phyloP scores from a whole-genome alignment of 2,797 vertebrate genomes.

The Salmo trutta region DNA sequence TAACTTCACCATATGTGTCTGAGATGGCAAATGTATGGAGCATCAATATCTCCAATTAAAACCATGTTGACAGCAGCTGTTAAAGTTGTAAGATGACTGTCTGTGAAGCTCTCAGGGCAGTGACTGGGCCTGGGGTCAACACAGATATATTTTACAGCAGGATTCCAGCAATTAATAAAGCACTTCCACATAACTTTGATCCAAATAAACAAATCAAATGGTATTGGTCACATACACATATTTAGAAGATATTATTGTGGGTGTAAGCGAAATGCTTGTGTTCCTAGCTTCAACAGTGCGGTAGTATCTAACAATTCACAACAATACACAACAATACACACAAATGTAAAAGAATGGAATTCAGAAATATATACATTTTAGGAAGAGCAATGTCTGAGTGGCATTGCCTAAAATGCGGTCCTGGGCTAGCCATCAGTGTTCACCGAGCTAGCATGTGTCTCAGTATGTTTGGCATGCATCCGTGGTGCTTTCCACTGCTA shows the following conservation, averaged over 20 bases:
- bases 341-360: too few relatives aligned
- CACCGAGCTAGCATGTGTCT: slow-evolving; percentile 30
- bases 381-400: too few relatives aligned
- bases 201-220: neutral
- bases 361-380: too few relatives aligned
- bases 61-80: slow-evolving; percentile 50
- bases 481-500: slow-evolving; percentile 33
- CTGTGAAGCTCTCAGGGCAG: slow-evolving; percentile 20
- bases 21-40: slow-evolving; percentile 57
- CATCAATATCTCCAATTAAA: slow-evolving; percentile 57
- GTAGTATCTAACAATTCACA: too few relatives aligned
- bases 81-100: slow-evolving; percentile 40
- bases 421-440: slow-evolving; percentile 33
- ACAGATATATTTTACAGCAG: slow-evolving; percentile 43
- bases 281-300: too few relatives aligned
- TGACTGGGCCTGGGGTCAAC: slow-evolving; percentile 33
- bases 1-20: slow-evolving; percentile 58
- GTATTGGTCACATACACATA: too few relatives aligned
- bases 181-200: slow-evolving; percentile 35
- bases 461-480: slow-evolving; percentile 18
- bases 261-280: too few relatives aligned
- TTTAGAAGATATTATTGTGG: too few relatives aligned
- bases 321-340: too few relatives aligned
- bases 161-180: slow-evolving; percentile 40
- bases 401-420: too few relatives aligned